Evolutionary conservation across 2,113 vertebrate genomes (phyloP), one percentile per base, ranked within the genome.

Genomic region (Apteryx owenii): DNA sequence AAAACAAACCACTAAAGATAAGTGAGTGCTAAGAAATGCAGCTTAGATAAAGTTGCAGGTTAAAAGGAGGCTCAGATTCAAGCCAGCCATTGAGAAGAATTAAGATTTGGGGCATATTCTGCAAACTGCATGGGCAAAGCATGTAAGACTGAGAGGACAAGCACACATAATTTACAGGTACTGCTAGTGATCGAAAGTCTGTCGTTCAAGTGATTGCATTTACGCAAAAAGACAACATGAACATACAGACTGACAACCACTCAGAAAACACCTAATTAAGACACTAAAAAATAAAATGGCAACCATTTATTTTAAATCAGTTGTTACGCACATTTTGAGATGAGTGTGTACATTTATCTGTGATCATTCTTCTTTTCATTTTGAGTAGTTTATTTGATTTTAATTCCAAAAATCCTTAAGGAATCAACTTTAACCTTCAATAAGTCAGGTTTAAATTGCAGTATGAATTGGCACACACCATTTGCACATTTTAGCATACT

Each of bases 401-500:
- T 42, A 19, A 16, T 71, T 50, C 20, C 5, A 44, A 56, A 73
- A 76, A 29, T 70, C 38, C 20, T 20, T 64, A 48, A 75, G 17
- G 28, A 46, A 64, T 28, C 9, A 46, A 31, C 8, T 44, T 48
- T 21, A 70, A 51, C 33, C 15, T 64, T 68, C 22, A 76, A 26
- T 17, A 18, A 64, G 42, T 13, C 36, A 64, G 12, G 8, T 53
- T 65, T 50, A 50, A 66, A 10, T n/a, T 23, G 75, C 38, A 40
- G 1, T 10, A 18, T 12, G 48, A 62, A 26, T 10, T 9, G 16
- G 31, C 46, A 51, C 44, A 28, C 8, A 8, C 11, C 0, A 0
- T 33, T 51, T 12, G 29, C 70, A 26, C 22, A 20, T 42, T 60
- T 64, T 36, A 29, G 25, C 14, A 15, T 0, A 5, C 1, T 54